Evolutionary conservation across 2,888 invertebrate species (phyloP).

Genomic region (Rugalucina vietnamica): DNA sequence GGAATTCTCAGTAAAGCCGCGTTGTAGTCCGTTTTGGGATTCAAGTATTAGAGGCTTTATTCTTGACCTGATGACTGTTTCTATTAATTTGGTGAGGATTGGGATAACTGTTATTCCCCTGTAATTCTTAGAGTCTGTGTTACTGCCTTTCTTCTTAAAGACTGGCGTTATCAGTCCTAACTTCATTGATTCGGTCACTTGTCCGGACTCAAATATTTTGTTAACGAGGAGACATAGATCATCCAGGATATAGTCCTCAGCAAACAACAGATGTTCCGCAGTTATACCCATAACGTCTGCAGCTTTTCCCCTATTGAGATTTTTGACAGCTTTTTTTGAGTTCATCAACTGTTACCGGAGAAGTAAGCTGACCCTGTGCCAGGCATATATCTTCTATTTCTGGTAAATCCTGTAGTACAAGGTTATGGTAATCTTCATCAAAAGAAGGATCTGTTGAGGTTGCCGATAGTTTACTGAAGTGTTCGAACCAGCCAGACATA

Average conservation of each 20-base stretch:
- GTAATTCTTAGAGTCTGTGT: background rate
- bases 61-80: background rate
- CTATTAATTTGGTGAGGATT: background rate
- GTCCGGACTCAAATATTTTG: background rate
- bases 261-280: background rate
- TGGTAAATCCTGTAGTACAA: background rate
- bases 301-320: background rate
- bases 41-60: background rate
- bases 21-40: background rate
- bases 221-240: background rate
- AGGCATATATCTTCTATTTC: background rate
- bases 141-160: background rate
- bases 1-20: background rate
- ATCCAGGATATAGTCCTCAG: background rate
- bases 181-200: background rate
- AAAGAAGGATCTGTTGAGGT: background rate
- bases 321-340: background rate
- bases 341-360: background rate
- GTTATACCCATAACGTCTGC: background rate
- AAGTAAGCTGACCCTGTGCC: background rate
- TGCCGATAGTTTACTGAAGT: background rate
- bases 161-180: background rate
- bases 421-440: background rate
- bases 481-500: background rate
- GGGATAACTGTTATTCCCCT: background rate